Conservation (phyloP, 2,888 invertebrate species). For the Stenichneumon culpator region DNA sequence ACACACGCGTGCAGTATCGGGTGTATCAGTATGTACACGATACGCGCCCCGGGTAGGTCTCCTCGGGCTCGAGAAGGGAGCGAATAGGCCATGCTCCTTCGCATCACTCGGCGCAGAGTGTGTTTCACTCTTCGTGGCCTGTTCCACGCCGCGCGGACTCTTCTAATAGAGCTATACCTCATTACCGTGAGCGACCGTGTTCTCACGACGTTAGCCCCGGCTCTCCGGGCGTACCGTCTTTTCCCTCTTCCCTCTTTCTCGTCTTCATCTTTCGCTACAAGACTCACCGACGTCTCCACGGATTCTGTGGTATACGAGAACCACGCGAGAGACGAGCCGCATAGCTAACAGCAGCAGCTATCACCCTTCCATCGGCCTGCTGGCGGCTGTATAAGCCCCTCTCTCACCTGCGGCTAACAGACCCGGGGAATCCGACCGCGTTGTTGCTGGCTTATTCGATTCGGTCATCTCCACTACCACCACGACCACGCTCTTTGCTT, state of each 20-base stretch:
- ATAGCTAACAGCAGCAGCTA: constrained; percentile 38
- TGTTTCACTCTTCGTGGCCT: constrained; percentile 47
- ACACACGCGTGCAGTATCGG: not conserved
- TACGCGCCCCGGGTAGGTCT: constrained; percentile 40
- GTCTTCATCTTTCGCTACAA: constrained; percentile 69
- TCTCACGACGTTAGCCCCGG: constrained; percentile 76
- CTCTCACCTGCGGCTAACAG: constrained; percentile 37
- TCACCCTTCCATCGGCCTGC: constrained; percentile 58
- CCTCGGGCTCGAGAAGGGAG: constrained; percentile 54
- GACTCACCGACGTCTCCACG: not conserved
- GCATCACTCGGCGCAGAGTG: constrained; percentile 54
- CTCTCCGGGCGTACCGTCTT: constrained; percentile 38
- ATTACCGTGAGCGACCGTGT: constrained; percentile 77
- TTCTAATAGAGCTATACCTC: constrained; percentile 79
- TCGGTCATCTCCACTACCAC: constrained; percentile 31
- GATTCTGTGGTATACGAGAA: constrained; percentile 31
- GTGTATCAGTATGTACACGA: constrained; percentile 11
- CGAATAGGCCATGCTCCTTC: constrained; percentile 58
- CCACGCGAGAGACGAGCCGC: constrained; percentile 13
- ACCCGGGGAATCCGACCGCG: constrained; percentile 23
- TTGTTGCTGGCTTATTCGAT: constrained; percentile 29
- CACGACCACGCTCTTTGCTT: not conserved
- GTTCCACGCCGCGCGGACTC: constrained; percentile 57
- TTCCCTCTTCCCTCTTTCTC: constrained; percentile 64
- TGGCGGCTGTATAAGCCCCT: constrained; percentile 38